Conservation (phyloP, 2,113 vertebrate species). For the Oryctolagus cuniculus region mOryCun1.1 NC_091443.1:8464501-8465000, state of each 20-base stretch:
- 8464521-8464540: fast-evolving
- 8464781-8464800: background rate
- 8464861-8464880: background rate
- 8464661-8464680: background rate
- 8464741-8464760: background rate
- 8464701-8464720: background rate
- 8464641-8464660: background rate
- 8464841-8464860: background rate
- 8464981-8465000: background rate
- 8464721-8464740: background rate
- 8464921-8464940: background rate
- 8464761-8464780: background rate
- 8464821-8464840: no score
- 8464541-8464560: fast-evolving
- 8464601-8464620: background rate
- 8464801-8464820: background rate
- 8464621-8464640: background rate
- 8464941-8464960: no score
- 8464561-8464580: background rate
- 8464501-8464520: slow-evolving; percentile 8
- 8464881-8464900: background rate
- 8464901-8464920: background rate
- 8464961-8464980: fast-evolving
- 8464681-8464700: background rate
- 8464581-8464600: background rate